phyloP scores from a whole-genome alignment of 2,797 vertebrate species.

The Crocodylus rhombifer region DNA sequence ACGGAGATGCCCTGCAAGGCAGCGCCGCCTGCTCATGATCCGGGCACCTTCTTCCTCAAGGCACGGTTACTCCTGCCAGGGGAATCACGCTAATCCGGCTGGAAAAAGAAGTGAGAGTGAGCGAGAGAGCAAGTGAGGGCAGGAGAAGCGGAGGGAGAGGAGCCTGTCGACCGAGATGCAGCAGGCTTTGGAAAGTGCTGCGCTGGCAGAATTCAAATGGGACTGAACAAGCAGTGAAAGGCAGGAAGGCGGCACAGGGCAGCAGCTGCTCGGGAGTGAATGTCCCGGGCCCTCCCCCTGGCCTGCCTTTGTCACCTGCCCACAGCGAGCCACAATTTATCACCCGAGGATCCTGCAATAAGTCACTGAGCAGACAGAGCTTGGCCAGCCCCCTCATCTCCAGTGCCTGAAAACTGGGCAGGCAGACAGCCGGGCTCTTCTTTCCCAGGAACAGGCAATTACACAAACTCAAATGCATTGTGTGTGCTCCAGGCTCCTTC shows the following conservation, averaged over 20 bases:
- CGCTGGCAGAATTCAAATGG: not conserved
- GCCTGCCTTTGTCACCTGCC: constrained; percentile 71
- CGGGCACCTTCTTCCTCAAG: too few relatives aligned
- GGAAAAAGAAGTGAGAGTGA: not conserved
- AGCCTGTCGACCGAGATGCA: not conserved
- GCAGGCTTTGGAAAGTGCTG: constrained; percentile 33
- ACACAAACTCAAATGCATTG: not conserved
- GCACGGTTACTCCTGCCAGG: not conserved
- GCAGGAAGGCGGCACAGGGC: constrained; percentile 48
- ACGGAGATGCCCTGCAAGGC: not conserved
- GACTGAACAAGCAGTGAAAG: constrained; percentile 56
- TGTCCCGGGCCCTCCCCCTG: constrained; percentile 7
- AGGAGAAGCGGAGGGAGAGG: not conserved
- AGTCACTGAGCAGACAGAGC: constrained; percentile 30
- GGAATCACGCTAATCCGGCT: not conserved
- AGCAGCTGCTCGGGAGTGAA: constrained; percentile 66
- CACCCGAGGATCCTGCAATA: constrained; percentile 65
- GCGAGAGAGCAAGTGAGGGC: not conserved
- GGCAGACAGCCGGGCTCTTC: not conserved
- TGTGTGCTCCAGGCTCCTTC: constrained; percentile 10
- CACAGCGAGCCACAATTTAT: constrained; percentile 72
- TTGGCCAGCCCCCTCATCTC: constrained; percentile 11
- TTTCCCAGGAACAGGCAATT: constrained; percentile 53
- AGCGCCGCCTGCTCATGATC: too few relatives aligned
- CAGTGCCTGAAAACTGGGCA: constrained; percentile 1